A percentile compares a stretch with the other conserved stretches of the same genome.
phyloP scores from a whole-genome alignment of 2,797 vertebrate species.

The Rhyacichthys aspro region DNA sequence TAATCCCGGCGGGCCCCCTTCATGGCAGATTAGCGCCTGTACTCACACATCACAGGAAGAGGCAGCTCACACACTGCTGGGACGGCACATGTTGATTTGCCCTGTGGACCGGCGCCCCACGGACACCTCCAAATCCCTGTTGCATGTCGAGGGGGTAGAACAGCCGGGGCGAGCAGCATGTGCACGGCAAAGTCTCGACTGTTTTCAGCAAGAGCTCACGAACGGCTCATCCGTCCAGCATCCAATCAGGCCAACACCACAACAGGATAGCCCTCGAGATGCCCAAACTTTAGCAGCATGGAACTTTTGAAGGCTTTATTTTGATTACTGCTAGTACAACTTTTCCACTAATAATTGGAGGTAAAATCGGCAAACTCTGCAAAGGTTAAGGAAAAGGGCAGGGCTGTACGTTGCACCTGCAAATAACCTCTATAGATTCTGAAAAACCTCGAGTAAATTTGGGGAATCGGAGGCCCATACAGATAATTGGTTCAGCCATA shows the following conservation, averaged over 20 bases:
- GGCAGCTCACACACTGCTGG: conserved; percentile 46
- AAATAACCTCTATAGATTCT: too few species aligned
- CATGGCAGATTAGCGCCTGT: conserved; percentile 63
- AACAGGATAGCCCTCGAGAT: too few species aligned
- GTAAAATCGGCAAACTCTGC: too few species aligned
- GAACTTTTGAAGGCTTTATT: background rate
- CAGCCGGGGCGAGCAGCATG: conserved; percentile 22
- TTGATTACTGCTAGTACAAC: background rate
- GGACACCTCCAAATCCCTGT: conserved; percentile 55
- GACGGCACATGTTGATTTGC: conserved; percentile 69
- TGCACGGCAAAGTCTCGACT: conserved; percentile 20
- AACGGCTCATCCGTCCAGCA: background rate
- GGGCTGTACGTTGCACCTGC: too few species aligned
- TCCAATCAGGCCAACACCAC: background rate
- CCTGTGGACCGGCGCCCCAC: conserved; percentile 45
- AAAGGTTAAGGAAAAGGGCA: too few species aligned
- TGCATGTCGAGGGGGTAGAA: conserved; percentile 44
- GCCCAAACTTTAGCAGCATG: background rate
- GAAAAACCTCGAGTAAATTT: too few species aligned
- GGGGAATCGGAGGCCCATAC: too few species aligned
- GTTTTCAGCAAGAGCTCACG: conserved; percentile 1
- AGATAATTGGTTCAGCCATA: too few species aligned
- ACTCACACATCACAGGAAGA: conserved; percentile 38
- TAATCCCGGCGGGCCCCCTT: conserved; percentile 74
- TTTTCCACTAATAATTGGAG: background rate